These are phyloP conservation scores for Eriocheir sinensis DNA, from an alignment of 1,140 invertebrate genomes.

Conservation along the genomic window DNA sequence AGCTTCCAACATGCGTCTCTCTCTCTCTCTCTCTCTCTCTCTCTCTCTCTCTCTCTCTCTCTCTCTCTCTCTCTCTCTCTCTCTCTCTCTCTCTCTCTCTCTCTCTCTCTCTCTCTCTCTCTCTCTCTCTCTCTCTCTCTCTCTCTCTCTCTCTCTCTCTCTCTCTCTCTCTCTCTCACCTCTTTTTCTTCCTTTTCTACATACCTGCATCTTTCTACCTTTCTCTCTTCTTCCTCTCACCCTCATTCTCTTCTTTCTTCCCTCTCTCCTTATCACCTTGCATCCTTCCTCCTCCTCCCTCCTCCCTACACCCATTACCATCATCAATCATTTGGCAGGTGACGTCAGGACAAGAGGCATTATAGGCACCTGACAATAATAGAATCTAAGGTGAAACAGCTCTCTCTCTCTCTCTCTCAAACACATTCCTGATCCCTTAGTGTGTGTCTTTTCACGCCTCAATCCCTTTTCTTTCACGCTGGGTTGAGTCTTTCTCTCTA, in stretches of 20 bases:
- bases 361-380: neutral
- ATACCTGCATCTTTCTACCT: neutral
- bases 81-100: too few species aligned
- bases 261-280: neutral
- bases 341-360: neutral
- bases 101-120: neutral
- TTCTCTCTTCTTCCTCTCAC: too few species aligned
- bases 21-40: too few species aligned
- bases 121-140: slow-evolving; percentile 22
- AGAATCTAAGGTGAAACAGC: neutral
- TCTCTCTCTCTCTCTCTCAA: too few species aligned
- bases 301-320: neutral
- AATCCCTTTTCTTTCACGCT: too few species aligned
- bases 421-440: too few species aligned
- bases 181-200: neutral
- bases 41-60: too few species aligned
- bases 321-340: neutral
- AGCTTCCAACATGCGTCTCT: neutral
- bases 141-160: slow-evolving; percentile 12
- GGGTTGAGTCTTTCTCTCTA: too few species aligned
- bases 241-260: neutral
- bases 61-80: too few species aligned
- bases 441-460: too few species aligned
- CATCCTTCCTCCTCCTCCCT: neutral
- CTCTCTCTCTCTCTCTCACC: neutral